Evolutionary conservation across 2,113 vertebrate genomes (phyloP), one percentile per base, ranked within the genome.

Genomic region (Pterocles orientalis): DNA sequence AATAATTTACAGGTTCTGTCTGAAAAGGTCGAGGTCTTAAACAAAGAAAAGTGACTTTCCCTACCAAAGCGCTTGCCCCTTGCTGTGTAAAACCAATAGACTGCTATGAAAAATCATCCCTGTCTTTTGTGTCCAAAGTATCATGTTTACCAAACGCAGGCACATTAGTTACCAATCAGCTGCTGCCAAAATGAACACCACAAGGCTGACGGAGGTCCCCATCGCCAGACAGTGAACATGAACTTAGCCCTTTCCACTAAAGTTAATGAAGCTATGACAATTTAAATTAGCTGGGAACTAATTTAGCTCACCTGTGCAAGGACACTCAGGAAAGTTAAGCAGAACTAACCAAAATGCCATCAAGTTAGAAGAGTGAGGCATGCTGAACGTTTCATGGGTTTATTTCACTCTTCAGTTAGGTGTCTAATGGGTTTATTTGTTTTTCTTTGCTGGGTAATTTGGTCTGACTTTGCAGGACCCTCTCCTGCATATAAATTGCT

Each of bases 11-110:
- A 87, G 78, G 65, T 86, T 96, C 84, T 87, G n/a, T 58, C 86
- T 92, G 86, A 88, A 96, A 97, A 97, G 94, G 95, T 94, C 92
- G 92, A 82, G 54, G 33, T 85, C 86, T 96, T 92, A 82, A 91
- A 91, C 51, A 95, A 91, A 92, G 92, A 82, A 85, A 94, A 91
- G 81, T 85, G 65, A 23, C 86, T 94, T 93, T 89, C 85, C 14
- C 54, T 61, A 84, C 41, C 25, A 31, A 31, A 50, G 47, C 7
- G 6, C 43, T 87, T 69, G 45, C 50, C n/a, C 47, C 69, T 89
- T 0, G 1, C 34, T 87, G 36, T 76, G 54, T 65, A 87, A 89
- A 85, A 92, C 65, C 86, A 94, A 89, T 43, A 93, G 77, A 54
- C 57, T 23, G 9, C 51, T 47, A 65, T 39, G 86, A 96, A 91